Evolutionary conservation across 2,888 invertebrate species (phyloP).

Genomic region (Idaea dimidiata): DNA sequence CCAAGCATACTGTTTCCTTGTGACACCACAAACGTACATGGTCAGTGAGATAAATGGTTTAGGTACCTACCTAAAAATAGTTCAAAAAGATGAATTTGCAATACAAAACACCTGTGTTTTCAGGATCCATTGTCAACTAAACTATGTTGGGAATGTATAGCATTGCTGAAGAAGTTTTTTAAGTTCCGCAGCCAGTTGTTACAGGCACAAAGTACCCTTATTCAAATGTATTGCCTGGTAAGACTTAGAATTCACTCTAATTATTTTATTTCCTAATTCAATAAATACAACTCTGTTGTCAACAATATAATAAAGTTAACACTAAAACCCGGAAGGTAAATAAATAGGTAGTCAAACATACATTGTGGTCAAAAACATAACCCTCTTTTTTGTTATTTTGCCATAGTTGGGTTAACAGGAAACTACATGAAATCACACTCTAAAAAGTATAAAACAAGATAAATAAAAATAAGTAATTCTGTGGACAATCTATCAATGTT

Average conservation of each 20-base stretch:
- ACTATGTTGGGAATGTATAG: conserved; percentile 14
- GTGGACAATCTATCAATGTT: too few species aligned
- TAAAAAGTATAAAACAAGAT: too few species aligned
- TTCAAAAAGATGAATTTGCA: background rate
- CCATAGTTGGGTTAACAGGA: too few species aligned
- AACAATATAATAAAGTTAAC: background rate
- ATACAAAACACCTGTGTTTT: background rate
- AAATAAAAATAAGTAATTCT: too few species aligned
- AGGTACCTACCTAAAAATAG: background rate
- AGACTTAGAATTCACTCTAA: background rate
- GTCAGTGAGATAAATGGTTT: background rate
- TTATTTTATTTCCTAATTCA: background rate
- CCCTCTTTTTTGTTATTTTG: too few species aligned
- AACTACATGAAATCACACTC: too few species aligned
- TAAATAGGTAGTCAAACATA: too few species aligned
- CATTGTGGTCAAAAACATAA: too few species aligned
- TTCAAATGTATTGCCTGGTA: conserved; percentile 8
- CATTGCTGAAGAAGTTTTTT: conserved; percentile 6
- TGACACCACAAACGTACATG: background rate
- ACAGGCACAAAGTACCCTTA: conserved; percentile 6
- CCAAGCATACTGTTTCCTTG: background rate
- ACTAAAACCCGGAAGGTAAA: too few species aligned
- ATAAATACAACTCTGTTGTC: background rate
- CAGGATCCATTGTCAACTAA: background rate
- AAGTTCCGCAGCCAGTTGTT: conserved; percentile 8